Evolutionary conservation across 2,797 vertebrate genomes (phyloP).

Genomic region (Thalassophryne amazonica): DNA sequence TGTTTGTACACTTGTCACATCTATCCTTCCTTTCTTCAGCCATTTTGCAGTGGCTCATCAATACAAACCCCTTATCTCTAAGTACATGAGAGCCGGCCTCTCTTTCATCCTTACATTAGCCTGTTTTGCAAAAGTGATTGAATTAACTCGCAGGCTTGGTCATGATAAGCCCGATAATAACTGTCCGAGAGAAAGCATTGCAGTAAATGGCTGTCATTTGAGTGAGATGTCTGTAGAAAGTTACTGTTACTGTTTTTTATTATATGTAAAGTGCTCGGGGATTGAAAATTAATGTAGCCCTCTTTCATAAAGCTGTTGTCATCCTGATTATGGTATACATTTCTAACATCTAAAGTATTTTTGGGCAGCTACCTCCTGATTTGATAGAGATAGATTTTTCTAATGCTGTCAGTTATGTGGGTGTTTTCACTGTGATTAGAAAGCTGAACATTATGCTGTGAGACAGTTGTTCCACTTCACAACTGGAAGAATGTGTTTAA

Average conservation of each 20-base stretch:
- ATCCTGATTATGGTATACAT: no score
- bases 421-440: no score
- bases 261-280: conserved; percentile 21
- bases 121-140: conserved; percentile 44
- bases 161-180: conserved; percentile 28
- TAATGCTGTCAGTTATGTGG: no score
- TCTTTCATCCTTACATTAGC: conserved; percentile 28
- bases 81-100: conserved; percentile 23
- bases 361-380: no score
- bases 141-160: conserved; percentile 34
- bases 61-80: conserved; percentile 25
- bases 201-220: conserved; percentile 27
- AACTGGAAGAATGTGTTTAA: no score
- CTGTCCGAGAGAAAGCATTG: conserved; percentile 20
- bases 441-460: background rate
- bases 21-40: background rate
- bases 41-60: conserved; percentile 31
- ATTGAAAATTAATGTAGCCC: conserved; percentile 47
- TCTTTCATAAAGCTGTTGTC: no score
- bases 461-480: conserved; percentile 5
- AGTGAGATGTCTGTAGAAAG: conserved; percentile 26
- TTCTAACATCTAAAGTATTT: no score
- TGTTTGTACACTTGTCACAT: background rate
- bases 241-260: conserved; percentile 35
- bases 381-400: no score